Base-by-base conservation (phyloP, 2,797 vertebrate species). In the Gobionotothen gibberifrons region DNA sequence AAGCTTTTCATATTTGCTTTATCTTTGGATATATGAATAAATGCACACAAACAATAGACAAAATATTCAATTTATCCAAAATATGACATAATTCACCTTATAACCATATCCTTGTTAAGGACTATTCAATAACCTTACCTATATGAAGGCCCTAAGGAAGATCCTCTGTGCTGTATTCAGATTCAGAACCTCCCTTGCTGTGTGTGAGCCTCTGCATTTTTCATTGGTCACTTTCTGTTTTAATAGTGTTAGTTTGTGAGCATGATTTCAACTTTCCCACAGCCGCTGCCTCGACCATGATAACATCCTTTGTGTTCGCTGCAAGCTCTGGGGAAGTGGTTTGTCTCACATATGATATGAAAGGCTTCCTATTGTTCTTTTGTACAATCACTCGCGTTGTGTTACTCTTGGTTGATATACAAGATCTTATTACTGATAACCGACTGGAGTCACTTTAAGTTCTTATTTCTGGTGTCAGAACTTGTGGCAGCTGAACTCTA, bases 401-500 rank as follows among this genome's bases (percentile, higher is more conserved):
- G 15, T 73, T 42, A 5, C 40, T 53, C 46, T 46, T 42, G 9
- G 29, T 72, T 48, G 51, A 76, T 75, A 21, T 19, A 5, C 3
- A 16, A 70, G 49, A 71, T 55, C 48, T 67, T 59, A n/a, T n/a
- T n/a, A n/a, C n/a, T n/a, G n/a, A n/a, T n/a, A n/a, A n/a, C n/a
- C n/a, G 17, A 72, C 62, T 48, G 49, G 32, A 51, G 53, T 58
- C 48, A 15, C 47, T 73, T 84, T 55, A 55, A 17, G 6, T 42
- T 59, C 17, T 42, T 51, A 26, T 63, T 69, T 63, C 56, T 54
- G 12, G 52, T 46, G 32, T 64, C 51, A 26, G 67, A 46, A 48
- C n/a, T 58, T 4, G 55, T 51, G 64, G 73, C 67, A 69, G 83
- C 72, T 90, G 84, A 88, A 90, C 85, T 89, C 72, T 79, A 44